A percentile compares a stretch with the other conserved stretches of the same genome.
These are phyloP conservation scores for Nestor notabilis DNA, from an alignment of 2,113 vertebrate genomes.

Conservation along the genomic window DNA sequence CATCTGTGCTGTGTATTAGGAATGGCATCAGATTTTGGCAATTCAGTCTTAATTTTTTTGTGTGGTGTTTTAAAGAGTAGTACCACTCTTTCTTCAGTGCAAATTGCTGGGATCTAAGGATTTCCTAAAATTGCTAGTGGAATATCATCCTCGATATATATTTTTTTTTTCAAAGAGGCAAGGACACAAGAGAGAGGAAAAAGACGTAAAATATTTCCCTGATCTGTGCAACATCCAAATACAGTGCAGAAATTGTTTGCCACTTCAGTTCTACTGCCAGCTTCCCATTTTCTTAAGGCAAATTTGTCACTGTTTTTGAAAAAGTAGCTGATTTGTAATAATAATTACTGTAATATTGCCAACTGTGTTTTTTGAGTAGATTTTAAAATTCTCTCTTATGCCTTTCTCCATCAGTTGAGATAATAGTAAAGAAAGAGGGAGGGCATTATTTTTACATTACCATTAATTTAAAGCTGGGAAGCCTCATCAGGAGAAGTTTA, in stretches of 20 bases:
- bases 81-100: background rate
- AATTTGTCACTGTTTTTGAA: background rate
- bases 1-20: background rate
- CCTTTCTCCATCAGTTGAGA: background rate
- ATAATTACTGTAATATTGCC: background rate
- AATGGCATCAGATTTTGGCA: slow-evolving; percentile 5
- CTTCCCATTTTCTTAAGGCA: slow-evolving; percentile 4
- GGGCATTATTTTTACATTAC: background rate
- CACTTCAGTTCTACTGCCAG: background rate
- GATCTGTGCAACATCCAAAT: background rate
- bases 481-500: background rate
- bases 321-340: background rate
- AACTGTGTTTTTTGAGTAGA: background rate
- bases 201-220: background rate
- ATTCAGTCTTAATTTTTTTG: background rate
- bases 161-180: background rate
- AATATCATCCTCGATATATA: background rate
- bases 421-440: background rate
- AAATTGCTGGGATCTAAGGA: background rate
- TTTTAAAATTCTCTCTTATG: background rate
- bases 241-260: background rate
- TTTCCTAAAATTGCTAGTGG: background rate
- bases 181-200: background rate
- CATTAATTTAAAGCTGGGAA: background rate
- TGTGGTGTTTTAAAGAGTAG: background rate